Conservation (phyloP, 2,113 vertebrate species). For the Orcinus orca region DNA sequence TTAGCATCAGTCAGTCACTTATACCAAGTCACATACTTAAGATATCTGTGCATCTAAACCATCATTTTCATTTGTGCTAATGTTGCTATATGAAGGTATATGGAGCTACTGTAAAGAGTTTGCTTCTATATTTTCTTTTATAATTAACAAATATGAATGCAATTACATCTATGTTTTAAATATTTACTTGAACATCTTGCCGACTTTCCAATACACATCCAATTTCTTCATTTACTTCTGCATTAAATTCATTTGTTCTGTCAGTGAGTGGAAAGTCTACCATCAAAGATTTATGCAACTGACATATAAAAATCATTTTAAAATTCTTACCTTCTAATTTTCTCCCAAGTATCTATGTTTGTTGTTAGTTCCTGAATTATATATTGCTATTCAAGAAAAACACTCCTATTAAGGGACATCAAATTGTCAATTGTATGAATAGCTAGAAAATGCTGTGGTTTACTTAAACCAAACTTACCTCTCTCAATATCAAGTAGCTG, state of each 20-base stretch:
- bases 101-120: neutral
- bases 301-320: neutral
- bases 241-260: neutral
- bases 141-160: slow-evolving; percentile 54
- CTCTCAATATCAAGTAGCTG: neutral
- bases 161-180: neutral
- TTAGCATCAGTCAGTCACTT: neutral
- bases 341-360: neutral
- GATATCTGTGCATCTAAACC: slow-evolving; percentile 44
- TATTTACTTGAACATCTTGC: slow-evolving; percentile 37
- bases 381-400: neutral
- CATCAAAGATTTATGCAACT: neutral
- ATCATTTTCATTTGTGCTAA: neutral
- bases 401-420: neutral
- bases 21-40: neutral
- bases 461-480: neutral
- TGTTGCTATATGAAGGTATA: neutral
- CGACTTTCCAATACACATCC: neutral
- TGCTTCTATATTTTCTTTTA: neutral
- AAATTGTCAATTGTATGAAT: neutral
- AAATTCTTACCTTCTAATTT: neutral
- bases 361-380: neutral
- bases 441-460: neutral
- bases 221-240: slow-evolving; percentile 8
- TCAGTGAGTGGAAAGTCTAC: neutral